Evolutionary conservation across 2,113 vertebrate species (phyloP).

Genomic region (Gracilinanus agilis): DNA sequence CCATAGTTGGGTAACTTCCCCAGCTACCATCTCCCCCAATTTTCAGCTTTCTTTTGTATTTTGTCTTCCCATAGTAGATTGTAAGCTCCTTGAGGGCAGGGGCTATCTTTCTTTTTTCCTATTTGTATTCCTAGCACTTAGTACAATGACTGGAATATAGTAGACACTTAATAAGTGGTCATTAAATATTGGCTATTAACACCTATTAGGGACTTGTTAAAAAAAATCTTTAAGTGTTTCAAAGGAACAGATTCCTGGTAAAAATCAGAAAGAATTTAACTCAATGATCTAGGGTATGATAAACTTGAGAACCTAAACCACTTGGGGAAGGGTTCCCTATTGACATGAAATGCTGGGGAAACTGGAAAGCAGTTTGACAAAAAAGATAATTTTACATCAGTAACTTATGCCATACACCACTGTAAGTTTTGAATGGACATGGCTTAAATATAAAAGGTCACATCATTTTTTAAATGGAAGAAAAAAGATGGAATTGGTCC

Average conservation of each 20-base stretch:
- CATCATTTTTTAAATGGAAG: neutral
- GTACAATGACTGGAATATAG: neutral
- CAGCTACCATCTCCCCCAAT: neutral
- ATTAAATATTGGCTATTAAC: neutral
- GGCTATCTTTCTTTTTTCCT: neutral
- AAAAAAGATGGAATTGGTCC: neutral
- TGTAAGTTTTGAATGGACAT: neutral
- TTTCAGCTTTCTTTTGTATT: neutral
- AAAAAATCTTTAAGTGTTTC: neutral
- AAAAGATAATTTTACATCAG: neutral
- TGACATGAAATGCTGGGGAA: neutral
- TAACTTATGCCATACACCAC: neutral
- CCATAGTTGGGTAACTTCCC: too few relatives aligned
- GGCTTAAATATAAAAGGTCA: neutral
- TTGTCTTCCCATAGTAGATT: neutral
- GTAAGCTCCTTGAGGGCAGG: neutral
- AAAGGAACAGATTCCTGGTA: neutral
- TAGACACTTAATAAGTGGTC: neutral
- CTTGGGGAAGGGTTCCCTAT: neutral
- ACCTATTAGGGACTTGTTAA: neutral
- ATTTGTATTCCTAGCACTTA: neutral
- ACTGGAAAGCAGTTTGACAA: neutral
- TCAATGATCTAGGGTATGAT: neutral
- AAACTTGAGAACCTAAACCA: neutral
- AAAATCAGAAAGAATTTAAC: neutral